Base-by-base conservation (phyloP, 2,113 vertebrate species). In the Nesospiza acunhae region DNA sequence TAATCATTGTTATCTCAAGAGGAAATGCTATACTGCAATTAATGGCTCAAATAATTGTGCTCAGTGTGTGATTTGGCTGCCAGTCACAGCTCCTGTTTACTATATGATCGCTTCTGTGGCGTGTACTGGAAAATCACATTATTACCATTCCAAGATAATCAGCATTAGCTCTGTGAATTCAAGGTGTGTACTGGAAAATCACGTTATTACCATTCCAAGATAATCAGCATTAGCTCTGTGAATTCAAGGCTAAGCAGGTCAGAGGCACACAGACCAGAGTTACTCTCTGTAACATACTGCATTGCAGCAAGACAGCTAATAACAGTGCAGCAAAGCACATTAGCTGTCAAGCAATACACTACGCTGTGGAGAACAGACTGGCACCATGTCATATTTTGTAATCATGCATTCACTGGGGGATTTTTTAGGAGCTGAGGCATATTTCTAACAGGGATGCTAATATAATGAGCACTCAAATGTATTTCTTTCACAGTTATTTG, bases 1-100 rank as follows among this genome's bases (percentile, higher is more conserved):
- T 97, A 96, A 96, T 96, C 69, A 59, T 81, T 85, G n/a, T 66
- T 89, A 94, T 97, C 96, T 96, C 87, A 63, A 89, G 83, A 97
- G 96, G 86, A 97, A 97, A 93, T 13, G 31, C 52, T 95, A 62
- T 68, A 35, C 67, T 95, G 55, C 95, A 97, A 97, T 98, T 94
- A 98, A 97, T 89, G 89, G 85, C 70, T 95, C 72, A 87, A 94
- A 80, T 93, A 78, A 87, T 90, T 67, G 35, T 84, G 68, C 76
- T 85, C 52, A 55, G 70, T 78, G 15, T 86, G 85, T 20, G 63
- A 80, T 91, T 33, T 90, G 89, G 78, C 80, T 94, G 89, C 44
- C 17, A 66, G 55, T 72, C 77, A n/a, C 15, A 82, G 80, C 39
- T 87, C 94, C 77, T 85, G 70, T 93, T 96, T 95, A 93, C 91